A percentile compares a stretch with the other conserved stretches of the same genome.
Conservation (phyloP, 1,140 invertebrate genomes). For the Anastrepha ludens region DNA sequence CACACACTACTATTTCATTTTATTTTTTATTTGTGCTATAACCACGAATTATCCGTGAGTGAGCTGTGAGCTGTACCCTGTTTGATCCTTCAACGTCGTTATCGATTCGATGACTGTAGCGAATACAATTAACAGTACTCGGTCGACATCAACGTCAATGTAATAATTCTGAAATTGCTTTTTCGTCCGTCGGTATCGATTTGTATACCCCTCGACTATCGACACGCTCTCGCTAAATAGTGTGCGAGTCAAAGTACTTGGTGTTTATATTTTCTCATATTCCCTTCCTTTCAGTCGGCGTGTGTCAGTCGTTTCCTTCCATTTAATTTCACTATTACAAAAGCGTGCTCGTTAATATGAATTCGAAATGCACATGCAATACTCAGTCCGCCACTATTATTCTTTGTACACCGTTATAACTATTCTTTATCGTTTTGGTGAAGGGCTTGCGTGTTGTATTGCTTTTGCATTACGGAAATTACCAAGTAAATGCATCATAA, state of each 20-base stretch:
- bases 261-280: background rate
- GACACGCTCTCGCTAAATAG: background rate
- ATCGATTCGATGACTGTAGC: background rate
- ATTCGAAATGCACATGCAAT: conserved; percentile 41
- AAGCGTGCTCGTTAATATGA: conserved; percentile 44
- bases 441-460: conserved; percentile 23
- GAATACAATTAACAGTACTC: conserved; percentile 14
- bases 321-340: background rate
- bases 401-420: background rate
- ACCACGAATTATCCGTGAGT: conserved; percentile 9
- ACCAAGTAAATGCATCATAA: conserved; percentile 36
- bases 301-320: background rate
- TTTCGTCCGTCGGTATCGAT: background rate
- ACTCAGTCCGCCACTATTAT: conserved; percentile 5
- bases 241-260: background rate
- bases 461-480: conserved; percentile 35
- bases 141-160: conserved; percentile 15
- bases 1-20: too few relatives aligned
- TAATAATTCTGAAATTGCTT: conserved; percentile 47
- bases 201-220: background rate
- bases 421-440: background rate
- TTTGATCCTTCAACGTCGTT: background rate
- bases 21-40: background rate
- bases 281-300: background rate
- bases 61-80: background rate